Evolutionary conservation across 2,888 invertebrate species (phyloP).

Genomic region (Melitaea athalia): DNA sequence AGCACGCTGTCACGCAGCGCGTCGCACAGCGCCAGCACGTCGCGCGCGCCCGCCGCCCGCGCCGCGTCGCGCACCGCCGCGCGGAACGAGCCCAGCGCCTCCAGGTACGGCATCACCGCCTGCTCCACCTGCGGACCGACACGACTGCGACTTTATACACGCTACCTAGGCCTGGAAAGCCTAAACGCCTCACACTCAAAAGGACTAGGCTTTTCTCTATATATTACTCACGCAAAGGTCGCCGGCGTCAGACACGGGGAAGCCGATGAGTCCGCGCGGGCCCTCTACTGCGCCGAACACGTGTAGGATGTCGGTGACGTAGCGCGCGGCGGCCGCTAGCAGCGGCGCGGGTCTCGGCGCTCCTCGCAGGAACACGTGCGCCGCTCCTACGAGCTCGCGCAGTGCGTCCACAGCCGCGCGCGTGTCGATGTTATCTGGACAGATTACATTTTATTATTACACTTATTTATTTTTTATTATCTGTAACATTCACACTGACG

Average conservation of each 20-base stretch:
- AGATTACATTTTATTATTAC: too few species aligned
- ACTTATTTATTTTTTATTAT: too few species aligned
- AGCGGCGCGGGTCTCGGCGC: slow-evolving; percentile 83
- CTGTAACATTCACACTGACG: not conserved
- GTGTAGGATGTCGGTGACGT: slow-evolving; percentile 90
- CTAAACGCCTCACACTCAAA: too few species aligned
- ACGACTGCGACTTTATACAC: not conserved
- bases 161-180: too few species aligned
- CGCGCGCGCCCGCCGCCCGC: slow-evolving; percentile 80
- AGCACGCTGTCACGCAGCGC: slow-evolving; percentile 91
- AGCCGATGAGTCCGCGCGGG: slow-evolving; percentile 86
- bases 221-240: slow-evolving; percentile 75
- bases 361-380: slow-evolving; percentile 92
- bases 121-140: slow-evolving; percentile 84
- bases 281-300: slow-evolving; percentile 89
- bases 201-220: too few species aligned
- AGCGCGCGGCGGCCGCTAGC: slow-evolving; percentile 89
- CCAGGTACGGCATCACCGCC: slow-evolving; percentile 93
- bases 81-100: slow-evolving; percentile 92
- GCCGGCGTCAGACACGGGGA: slow-evolving; percentile 82
- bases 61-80: slow-evolving; percentile 88
- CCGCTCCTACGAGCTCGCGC: slow-evolving; percentile 91
- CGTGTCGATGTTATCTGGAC: slow-evolving; percentile 96
- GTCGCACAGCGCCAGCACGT: slow-evolving; percentile 93
- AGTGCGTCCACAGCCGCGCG: slow-evolving; percentile 91